Base-by-base conservation (phyloP, 2,888 invertebrate species). In the Ferrisia virgata region DNA sequence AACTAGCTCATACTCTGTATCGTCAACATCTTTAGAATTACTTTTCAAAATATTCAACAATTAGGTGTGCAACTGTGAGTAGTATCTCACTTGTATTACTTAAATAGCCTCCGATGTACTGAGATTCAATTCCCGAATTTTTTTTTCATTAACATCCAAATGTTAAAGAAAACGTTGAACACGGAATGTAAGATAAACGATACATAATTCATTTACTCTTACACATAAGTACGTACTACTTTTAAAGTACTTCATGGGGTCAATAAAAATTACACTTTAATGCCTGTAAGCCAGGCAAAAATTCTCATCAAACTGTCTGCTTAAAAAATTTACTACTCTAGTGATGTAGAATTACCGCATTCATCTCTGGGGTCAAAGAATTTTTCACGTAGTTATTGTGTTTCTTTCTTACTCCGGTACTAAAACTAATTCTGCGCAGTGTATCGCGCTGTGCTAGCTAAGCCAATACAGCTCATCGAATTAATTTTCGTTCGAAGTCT, bases 211-310 rank as follows among this genome's bases (percentile, higher is more conserved):
- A 64, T 64, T 64, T 64, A 64, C 28, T 6, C n/a, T 64, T 53
- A 53, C 64, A 15, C 28, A 15, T 15, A 64, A 25, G 36, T 36
- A 76, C 72, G 36, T 36, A 76, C 72, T 13, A 22, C 28, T 15
- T 69, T 76, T 36, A 72, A 76, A 76, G 72, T 76, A 33, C 72
- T n/a, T n/a, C n/a, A 76, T 36, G 22, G 36, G 72, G 72, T 76
- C 72, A 76, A 76, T 25, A 76, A 76, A 76, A 76, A 76, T 76
- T 76, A 76, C 72, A 9, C 72, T 11, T 33, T 76, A 36, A 76
- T 76, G 72, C 72, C 72, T 36, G 72, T 18, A 31, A 76, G 72
- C 72, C 36, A 15, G 36, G 18, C 36, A 36, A 76, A 76, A 76
- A 76, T 76, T 76, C 72, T 76, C 72, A 76, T 76, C 72, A 76